Base-by-base conservation (phyloP, 2,797 vertebrate genomes). In the Bufotes viridis region DNA sequence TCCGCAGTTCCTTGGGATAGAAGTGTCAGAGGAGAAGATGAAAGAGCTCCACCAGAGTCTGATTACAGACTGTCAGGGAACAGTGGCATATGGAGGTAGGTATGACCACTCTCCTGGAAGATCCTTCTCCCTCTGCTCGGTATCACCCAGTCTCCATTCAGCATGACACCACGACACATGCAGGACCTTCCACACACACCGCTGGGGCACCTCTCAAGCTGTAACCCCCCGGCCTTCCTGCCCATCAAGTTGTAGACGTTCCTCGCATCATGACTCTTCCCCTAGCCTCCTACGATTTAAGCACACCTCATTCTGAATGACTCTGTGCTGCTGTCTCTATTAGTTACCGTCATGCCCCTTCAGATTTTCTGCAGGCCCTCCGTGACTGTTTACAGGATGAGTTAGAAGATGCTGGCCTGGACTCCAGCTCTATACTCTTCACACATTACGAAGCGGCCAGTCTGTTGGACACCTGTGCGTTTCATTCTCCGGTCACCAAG, bases 391-490 rank as follows among this genome's bases (percentile, higher is more conserved):
- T 97, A 90, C 96, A 94, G 84, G 95, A 97, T 81, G 95, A 95
- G 86, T 93, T 97, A 88, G 95, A 96, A 0, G 95, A 96, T 89
- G 93, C 93, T 9, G 95, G 95, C 22, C 90, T 97, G 72, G 94
- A 95, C n/a, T 89, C 93, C 2, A 94, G 88, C 63, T 95, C 96
- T 7, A 90, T 97, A 89, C 95, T 96, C 91, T 98, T 97, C 91
- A 96, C 96, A 1, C 97, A 97, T 86, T 96, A 96, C 0, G 96
- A 98, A 94, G 97, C 96, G 85, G 97, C 97, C 81, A 97, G 93
- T 90, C 92, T 98, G 92, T 95, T 98, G 95, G 97, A 98, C 90
- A 97, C 96, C 0, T 97, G 97, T 0, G 97, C 97, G 87, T 98
- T 98, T 90, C 96, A 97, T 87, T 97, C 97, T 13, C 95, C 89